Percentiles rank a stretch among this genome's conserved stretches.
Conservation (phyloP, 2,797 vertebrate species). For the Salmo trutta region DNA sequence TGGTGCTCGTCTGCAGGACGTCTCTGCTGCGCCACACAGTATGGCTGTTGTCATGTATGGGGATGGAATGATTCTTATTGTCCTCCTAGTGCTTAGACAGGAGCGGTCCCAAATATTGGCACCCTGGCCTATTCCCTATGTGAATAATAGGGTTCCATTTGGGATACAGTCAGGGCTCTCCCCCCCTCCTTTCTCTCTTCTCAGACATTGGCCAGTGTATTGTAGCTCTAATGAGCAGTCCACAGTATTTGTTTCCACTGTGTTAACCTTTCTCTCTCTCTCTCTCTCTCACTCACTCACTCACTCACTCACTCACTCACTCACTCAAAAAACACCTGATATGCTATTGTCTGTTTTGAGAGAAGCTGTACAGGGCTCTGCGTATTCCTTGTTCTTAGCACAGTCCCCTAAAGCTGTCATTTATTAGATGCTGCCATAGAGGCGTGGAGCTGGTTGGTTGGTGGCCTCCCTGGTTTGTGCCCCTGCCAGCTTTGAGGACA, state of each 20-base stretch:
- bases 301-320: no score
- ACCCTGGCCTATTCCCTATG: no score
- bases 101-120: no score
- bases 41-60: background rate
- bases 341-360: background rate
- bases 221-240: slow-evolving; percentile 42
- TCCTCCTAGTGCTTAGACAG: slow-evolving; percentile 1
- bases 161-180: no score
- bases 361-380: background rate
- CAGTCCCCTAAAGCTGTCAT: background rate
- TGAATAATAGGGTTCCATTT: no score
- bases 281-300: no score
- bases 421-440: background rate
- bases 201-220: slow-evolving; percentile 2
- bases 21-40: background rate
- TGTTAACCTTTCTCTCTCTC: slow-evolving; percentile 14
- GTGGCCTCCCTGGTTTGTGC: slow-evolving; percentile 36
- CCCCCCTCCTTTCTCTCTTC: no score
- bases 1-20: no score
- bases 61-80: background rate
- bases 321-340: no score
- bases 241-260: slow-evolving; percentile 25
- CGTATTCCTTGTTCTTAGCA: background rate
- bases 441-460: slow-evolving; percentile 15
- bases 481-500: slow-evolving; percentile 36